Evolutionary conservation across 1,140 invertebrate species (phyloP).

Genomic region (Drosophila nigromelanica): DNA sequence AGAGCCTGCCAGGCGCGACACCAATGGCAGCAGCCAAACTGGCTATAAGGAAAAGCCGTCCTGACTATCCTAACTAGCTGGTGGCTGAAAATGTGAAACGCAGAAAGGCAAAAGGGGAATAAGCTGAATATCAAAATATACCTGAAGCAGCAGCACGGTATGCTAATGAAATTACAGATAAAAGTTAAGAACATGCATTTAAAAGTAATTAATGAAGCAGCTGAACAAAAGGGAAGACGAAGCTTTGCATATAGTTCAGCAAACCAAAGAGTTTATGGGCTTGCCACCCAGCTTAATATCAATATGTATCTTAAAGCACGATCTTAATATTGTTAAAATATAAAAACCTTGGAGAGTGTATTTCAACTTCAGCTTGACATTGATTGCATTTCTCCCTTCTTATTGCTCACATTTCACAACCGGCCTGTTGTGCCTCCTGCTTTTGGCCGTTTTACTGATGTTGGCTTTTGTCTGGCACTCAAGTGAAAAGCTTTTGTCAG

Average conservation of each 20-base stretch:
- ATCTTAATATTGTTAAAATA: too few species aligned
- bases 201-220: too few species aligned
- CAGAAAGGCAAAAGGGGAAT: too few species aligned
- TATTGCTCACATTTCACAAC: slow-evolving; percentile 6
- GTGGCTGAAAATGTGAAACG: background rate
- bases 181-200: too few species aligned
- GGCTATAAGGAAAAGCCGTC: slow-evolving; percentile 1
- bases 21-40: slow-evolving; percentile 1
- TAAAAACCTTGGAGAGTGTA: background rate
- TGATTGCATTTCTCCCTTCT: background rate
- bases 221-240: too few species aligned
- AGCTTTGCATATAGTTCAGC: background rate
- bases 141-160: too few species aligned
- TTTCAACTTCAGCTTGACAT: slow-evolving; percentile 5
- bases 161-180: too few species aligned
- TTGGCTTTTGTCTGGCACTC: slow-evolving; percentile 75
- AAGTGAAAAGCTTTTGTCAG: slow-evolving; percentile 80
- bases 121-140: background rate
- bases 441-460: slow-evolving; percentile 39
- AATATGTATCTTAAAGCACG: too few species aligned
- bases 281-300: too few species aligned
- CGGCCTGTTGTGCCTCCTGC: slow-evolving; percentile 13
- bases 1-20: slow-evolving; percentile 31
- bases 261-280: background rate
- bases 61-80: background rate